Evolutionary conservation across 2,797 vertebrate species (phyloP), one percentile per base, ranked within the genome.

Genomic region (Epinephelus awoara): DNA sequence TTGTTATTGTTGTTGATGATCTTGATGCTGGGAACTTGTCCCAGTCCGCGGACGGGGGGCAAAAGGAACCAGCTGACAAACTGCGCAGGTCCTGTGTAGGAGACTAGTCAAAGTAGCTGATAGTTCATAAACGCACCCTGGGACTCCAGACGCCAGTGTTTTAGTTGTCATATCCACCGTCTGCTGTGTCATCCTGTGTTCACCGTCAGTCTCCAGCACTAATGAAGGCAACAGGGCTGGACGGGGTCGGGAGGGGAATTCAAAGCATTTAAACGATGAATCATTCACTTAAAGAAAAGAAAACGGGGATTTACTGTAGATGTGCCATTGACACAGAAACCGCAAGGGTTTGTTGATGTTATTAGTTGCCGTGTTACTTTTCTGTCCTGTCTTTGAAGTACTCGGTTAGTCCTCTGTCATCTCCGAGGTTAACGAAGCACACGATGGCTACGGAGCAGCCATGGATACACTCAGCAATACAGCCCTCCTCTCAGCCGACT

Each of bases 391-490:
- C 68, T 54, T 65, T 77, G 57, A 62, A 76, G 71, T 64, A 63
- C 71, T 71, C 21, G 6, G 82, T 84, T 52, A 14, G 67, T 82
- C 80, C 72, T 90, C 83, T 29, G 68, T 84, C 82, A 75, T 82
- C 86, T 85, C 72, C 1, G 82, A 87, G 87, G 85, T 89, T 82
- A 93, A 80, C 66, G 52, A 92, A 92, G 90, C 91, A 91, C 90
- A 92, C 68, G 23, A 63, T 73, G 82, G 86, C 77, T 78, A 59
- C 21, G 10, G 83, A 80, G 87, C 80, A 72, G 87, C 89, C 85
- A 79, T 79, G 76, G 82, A 88, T 62, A 76, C 83, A 82, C 83
- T 80, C 83, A 92, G 90, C 93, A 91, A 91, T 91, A 92, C 88
- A 75, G 81, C 72, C 79, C 85, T 87, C 85, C 80, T 79, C 86